Evolutionary conservation across 1,140 invertebrate genomes (phyloP), one percentile per base, ranked within the genome.

Genomic region (Apolygus lucorum): DNA sequence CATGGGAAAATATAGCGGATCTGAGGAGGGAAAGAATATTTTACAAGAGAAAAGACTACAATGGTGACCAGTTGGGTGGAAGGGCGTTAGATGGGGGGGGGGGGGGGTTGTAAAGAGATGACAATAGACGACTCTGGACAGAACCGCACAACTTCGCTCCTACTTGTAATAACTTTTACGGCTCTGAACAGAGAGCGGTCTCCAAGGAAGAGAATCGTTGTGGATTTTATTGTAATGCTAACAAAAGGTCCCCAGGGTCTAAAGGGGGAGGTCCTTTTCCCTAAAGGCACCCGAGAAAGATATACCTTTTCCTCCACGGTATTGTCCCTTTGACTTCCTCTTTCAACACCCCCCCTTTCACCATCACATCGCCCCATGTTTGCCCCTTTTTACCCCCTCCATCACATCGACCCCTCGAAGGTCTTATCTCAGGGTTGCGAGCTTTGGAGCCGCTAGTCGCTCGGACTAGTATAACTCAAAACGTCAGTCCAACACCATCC

Each of bases 161-260:
- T 66, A n/a, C 64, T 66, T 27, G 28, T 66, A 66, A 66, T 28
- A 34, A 66, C 64, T 66, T 27, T 28, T 34, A 66, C n/a, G 27
- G 4, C 8, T 17, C 64, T 34, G 64, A 27, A 66, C 64, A 26
- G 28, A 26, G 28, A 4, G 4, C 17, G 4, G 17, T 17, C 17
- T 17, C 34, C 34, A 42, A 42, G 34, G 34, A 42, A 42, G 64
- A 24, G 64, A 28, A 26, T 17, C 26, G 17, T 66, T 66, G 22
- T 66, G 26, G 26, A 66, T 28, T 66, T 27, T 66, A 66, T 28
- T 66, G 28, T 28, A 28, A 27, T 27, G 64, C 64, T 66, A 27
- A 66, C 25, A 66, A 66, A 66, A 22, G 64, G 28, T 28, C 27
- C 34, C 34, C 34, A 17, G 17, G 34, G 34, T 8, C 4, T 42